Conservation (phyloP, 2,113 vertebrate genomes). For the Petrocephalus zakoni region DNA sequence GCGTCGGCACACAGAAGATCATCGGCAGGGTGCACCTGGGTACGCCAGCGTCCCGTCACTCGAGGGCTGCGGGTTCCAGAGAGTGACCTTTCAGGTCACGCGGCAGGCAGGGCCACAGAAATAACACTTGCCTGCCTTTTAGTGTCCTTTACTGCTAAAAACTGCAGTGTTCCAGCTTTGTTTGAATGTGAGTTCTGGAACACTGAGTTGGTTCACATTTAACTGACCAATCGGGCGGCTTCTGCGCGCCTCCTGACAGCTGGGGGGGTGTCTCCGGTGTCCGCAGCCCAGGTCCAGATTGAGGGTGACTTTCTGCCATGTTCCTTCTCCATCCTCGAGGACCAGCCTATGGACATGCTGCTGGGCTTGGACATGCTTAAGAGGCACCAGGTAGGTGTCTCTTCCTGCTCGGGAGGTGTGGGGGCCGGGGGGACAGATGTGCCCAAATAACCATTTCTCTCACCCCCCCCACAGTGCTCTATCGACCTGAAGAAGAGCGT, state of each 20-base stretch:
- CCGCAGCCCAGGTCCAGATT: constrained; percentile 94
- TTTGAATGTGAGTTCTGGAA: constrained; percentile 1
- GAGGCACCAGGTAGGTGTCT: constrained; percentile 81
- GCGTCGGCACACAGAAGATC: constrained; percentile 96
- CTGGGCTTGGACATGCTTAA: constrained; percentile 97
- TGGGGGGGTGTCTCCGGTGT: not conserved
- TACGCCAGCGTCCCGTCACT: constrained; percentile 41
- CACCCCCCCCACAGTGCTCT: constrained; percentile 70
- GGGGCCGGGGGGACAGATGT: not conserved
- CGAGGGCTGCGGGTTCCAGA: not conserved
- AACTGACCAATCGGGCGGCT: not conserved
- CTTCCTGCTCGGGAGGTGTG: not conserved
- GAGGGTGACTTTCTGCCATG: constrained; percentile 95
- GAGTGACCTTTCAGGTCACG: not conserved
- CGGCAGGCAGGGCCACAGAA: not conserved
- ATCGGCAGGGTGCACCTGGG: constrained; percentile 95
- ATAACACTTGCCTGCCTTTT: not conserved
- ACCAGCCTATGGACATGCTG: constrained; percentile 99
- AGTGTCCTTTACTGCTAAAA: not conserved
- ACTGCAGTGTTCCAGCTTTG: not conserved
- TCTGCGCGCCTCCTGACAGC: not conserved
- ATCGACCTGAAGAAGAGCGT: constrained; percentile 95
- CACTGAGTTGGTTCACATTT: not conserved
- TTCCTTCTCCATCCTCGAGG: constrained; percentile 96
- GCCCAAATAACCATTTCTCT: not conserved